Percentiles rank a stretch among this genome's conserved stretches.
Conservation (phyloP, 2,113 vertebrate genomes). For the Pseudorasbora parva region DNA sequence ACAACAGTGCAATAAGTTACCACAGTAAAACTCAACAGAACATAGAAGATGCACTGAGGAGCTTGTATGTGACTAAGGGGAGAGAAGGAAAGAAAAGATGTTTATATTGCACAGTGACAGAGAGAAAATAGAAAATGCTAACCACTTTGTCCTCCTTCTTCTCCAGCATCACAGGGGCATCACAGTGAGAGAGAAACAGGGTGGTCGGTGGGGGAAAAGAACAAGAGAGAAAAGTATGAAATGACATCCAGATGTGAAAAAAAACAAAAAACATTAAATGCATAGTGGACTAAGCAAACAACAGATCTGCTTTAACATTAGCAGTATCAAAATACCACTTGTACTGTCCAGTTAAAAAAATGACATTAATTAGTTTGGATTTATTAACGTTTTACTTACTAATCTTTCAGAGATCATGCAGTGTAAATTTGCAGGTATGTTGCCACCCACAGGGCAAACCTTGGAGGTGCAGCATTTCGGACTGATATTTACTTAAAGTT, state of each 20-base stretch:
- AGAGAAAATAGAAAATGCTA: slow-evolving; percentile 36
- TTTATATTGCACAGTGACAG: neutral
- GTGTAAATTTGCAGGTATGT: slow-evolving; percentile 27
- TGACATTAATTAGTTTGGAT: neutral
- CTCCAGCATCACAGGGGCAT: slow-evolving; percentile 36
- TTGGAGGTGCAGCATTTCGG: slow-evolving; percentile 21
- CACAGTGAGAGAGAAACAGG: slow-evolving; percentile 30
- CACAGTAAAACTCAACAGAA: neutral
- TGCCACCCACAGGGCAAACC: slow-evolving; percentile 45
- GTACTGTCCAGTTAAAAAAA: neutral
- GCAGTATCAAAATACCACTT: neutral
- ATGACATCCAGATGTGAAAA: slow-evolving; percentile 13
- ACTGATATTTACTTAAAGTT: neutral
- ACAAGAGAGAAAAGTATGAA: slow-evolving; percentile 3
- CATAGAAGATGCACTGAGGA: neutral
- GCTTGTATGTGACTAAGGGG: neutral
- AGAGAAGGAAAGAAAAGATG: neutral
- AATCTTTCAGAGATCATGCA: neutral
- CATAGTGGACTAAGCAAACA: neutral
- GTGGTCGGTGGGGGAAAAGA: neutral
- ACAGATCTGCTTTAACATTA: neutral
- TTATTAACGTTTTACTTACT: neutral
- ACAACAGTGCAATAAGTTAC: neutral
- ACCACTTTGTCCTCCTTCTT: slow-evolving; percentile 55
- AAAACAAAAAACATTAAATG: neutral